Evolutionary conservation across 1,140 invertebrate species (phyloP), one percentile per base, ranked within the genome.

Genomic region (Caligus rogercresseyi): DNA sequence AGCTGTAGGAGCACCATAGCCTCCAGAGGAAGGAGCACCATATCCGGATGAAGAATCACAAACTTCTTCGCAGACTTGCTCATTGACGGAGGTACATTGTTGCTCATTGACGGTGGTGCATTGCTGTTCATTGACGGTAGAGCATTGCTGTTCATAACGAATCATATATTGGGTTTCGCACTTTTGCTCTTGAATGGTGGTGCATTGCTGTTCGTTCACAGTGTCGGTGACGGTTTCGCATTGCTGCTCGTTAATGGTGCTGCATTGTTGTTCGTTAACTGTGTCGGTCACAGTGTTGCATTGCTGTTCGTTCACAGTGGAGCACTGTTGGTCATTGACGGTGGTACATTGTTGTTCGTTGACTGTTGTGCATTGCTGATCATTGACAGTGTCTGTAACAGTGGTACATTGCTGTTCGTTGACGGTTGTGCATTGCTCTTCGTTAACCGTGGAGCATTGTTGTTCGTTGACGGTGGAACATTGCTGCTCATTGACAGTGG

Each of bases 381-480:
- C 58, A 51, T 61, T 61, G 58, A 61, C 58, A n/a, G 58, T 61
- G 16, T 61, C 23, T 62, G 61, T n/a, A 21, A 13, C 11, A 56
- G n/a, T n/a, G n/a, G n/a, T n/a, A n/a, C n/a, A n/a, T n/a, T n/a
- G n/a, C n/a, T n/a, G n/a, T n/a, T n/a, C 58, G 16, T 11, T 4
- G 19, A 62, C 61, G 25, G 61, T 62, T 13, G 16, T 54, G 25
- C 61, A 62, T 19, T 16, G 13, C 25, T 62, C 16, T 25, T 25
- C 23, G n/a, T 51, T 25, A 18, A 51, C 58, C 52, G n/a, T n/a
- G n/a, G n/a, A n/a, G n/a, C n/a, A n/a, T n/a, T n/a, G n/a, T n/a
- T n/a, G n/a, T n/a, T n/a, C n/a, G n/a, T n/a, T n/a, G n/a, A n/a
- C n/a, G n/a, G n/a, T n/a, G n/a, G n/a, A n/a, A n/a, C n/a, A n/a